phyloP scores from a whole-genome alignment of 2,113 vertebrate species.

The Bothrops jararaca region DNA sequence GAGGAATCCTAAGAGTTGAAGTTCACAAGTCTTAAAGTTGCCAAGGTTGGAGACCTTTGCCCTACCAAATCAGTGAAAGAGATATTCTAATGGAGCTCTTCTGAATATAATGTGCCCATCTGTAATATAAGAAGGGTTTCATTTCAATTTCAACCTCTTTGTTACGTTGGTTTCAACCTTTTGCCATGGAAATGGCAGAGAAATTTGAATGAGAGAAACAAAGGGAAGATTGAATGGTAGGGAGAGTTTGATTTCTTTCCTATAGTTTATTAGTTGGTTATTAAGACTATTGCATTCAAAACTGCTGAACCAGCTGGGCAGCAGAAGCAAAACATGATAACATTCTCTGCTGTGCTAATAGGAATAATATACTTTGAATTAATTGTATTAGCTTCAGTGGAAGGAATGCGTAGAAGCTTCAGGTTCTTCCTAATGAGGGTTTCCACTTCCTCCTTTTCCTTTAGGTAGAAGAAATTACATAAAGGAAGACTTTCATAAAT shows the following conservation, averaged over 20 bases:
- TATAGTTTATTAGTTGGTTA: slow-evolving; percentile 38
- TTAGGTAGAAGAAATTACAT: background rate
- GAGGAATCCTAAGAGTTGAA: background rate
- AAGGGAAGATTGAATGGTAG: background rate
- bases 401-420: background rate
- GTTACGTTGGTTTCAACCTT: background rate
- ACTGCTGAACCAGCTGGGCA: slow-evolving; percentile 45
- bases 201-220: background rate
- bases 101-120: background rate
- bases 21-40: background rate
- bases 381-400: background rate
- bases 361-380: background rate
- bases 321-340: slow-evolving; percentile 38
- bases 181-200: background rate
- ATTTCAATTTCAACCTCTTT: background rate
- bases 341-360: slow-evolving; percentile 23
- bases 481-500: background rate
- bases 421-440: background rate
- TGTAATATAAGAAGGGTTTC: background rate
- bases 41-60: background rate
- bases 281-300: slow-evolving; percentile 52
- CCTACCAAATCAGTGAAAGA: background rate
- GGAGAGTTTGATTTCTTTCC: background rate
- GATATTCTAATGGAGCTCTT: background rate
- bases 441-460: background rate